Evolutionary conservation across 2,888 invertebrate species (phyloP), one percentile per base, ranked within the genome.

Genomic region (Thymelicus sylvestris): DNA sequence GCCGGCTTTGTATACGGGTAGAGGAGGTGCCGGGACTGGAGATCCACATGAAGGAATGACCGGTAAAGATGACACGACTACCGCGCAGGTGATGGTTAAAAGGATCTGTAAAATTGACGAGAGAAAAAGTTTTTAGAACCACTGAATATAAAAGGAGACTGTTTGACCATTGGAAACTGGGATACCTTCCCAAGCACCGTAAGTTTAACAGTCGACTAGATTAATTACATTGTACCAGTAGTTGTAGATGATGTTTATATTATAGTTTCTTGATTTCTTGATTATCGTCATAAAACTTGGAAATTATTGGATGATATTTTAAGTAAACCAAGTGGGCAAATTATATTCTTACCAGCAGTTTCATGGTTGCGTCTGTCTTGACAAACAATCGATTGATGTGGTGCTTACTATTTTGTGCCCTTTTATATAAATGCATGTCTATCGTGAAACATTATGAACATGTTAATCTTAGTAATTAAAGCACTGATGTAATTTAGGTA

Each of bases 321-420:
- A 24, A 24, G 1, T 24, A 44, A 0, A 12, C 24, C 24, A 38
- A 38, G 4, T 13, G 15, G 31, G 0, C 7, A 8, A 10, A 60
- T 5, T 41, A 60, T 41, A 5, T 57, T 12, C 68, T 68, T 57
- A 68, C 74, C 57, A 73, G 47, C 19, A 24, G 63, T 67, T 72
- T 73, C 74, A 73, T 73, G 59, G 52, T 72, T 62, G 5, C 19
- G n/a, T 60, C 52, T 61, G 52, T 57, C 38, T 31, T 15, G 31
- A 7, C 55, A 38, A 44, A 10, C 10, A 8, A 15, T 41, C 31
- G 48, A 60, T 39, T 57, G 47, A 38, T 47, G 38, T n/a, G 7
- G 10, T 60, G 19, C 13, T 31, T 6, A 57, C 15, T 55, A 55
- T 68, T 55, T 5, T 55, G 19, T 62, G 55, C 13, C 62, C 62